Conservation (phyloP, 2,888 invertebrate species). For the Operophtera brumata region DNA sequence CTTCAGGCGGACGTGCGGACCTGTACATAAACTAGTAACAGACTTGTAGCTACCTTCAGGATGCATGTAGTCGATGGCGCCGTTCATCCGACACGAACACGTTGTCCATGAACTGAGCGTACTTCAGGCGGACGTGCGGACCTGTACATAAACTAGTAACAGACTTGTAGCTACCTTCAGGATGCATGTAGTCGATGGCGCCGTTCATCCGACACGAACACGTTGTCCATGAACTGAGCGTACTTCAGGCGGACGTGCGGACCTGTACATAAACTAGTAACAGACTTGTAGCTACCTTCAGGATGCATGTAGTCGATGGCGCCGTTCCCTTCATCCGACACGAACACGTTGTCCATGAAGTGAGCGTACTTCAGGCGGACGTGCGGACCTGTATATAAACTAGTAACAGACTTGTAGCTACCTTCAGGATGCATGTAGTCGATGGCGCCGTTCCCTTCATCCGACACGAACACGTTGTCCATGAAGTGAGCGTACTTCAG, state of each 20-base stretch:
- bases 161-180: slow-evolving; percentile 82
- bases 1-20: slow-evolving; percentile 73
- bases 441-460: slow-evolving; percentile 84
- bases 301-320: slow-evolving; percentile 83
- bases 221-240: slow-evolving; percentile 76
- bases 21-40: slow-evolving; percentile 36
- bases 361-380: slow-evolving; percentile 78
- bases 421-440: slow-evolving; percentile 83
- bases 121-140: slow-evolving; percentile 74
- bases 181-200: slow-evolving; percentile 83
- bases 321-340: slow-evolving; percentile 86
- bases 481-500: slow-evolving; percentile 78
- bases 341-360: slow-evolving; percentile 81
- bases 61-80: slow-evolving; percentile 83
- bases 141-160: slow-evolving; percentile 57
- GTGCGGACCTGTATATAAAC: slow-evolving; percentile 71
- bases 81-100: slow-evolving; percentile 86
- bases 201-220: slow-evolving; percentile 87
- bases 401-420: no score
- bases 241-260: slow-evolving; percentile 77
- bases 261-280: slow-evolving; percentile 64
- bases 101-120: slow-evolving; percentile 78
- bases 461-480: slow-evolving; percentile 84
- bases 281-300: no score
- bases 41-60: slow-evolving; percentile 71